Conservation (phyloP, 2,113 vertebrate genomes). For the Python bivittatus region DNA sequence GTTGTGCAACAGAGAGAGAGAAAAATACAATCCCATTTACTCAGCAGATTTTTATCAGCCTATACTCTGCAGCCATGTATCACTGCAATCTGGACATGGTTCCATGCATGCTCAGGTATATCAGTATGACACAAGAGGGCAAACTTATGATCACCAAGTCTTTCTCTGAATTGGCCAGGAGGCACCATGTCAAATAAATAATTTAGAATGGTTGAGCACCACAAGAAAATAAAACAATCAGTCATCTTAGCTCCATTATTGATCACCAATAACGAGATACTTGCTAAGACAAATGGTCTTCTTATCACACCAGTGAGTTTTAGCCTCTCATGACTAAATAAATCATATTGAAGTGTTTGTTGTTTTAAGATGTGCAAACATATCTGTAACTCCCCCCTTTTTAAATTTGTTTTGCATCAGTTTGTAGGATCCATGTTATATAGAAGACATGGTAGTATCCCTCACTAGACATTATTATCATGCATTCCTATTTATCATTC, state of each 20-base stretch:
- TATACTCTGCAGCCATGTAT: conserved; percentile 31
- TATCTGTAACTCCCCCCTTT: conserved; percentile 61
- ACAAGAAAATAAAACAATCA: conserved; percentile 75
- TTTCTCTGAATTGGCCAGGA: conserved; percentile 69
- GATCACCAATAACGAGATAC: conserved; percentile 81
- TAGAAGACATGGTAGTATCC: conserved; percentile 17
- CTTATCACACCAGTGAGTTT: conserved; percentile 72
- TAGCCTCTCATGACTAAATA: conserved; percentile 72
- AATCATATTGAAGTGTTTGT: conserved; percentile 70
- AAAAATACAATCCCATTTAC: rapidly evolving
- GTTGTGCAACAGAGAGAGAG: not conserved
- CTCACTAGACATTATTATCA: conserved; percentile 18
- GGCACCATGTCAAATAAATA: conserved; percentile 77
- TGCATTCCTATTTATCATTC: not conserved
- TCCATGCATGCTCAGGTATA: conserved; percentile 17
- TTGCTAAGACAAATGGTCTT: conserved; percentile 80
- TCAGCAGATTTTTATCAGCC: conserved; percentile 43
- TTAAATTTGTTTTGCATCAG: conserved; percentile 43
- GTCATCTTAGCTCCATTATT: conserved; percentile 75
- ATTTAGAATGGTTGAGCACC: conserved; percentile 69
- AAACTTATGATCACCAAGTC: conserved; percentile 60
- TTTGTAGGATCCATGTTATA: conserved; percentile 28
- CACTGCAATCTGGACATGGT: conserved; percentile 37
- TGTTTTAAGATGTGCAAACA: conserved; percentile 69
- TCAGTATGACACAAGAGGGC: conserved; percentile 55